Evolutionary conservation across 2,797 vertebrate species (phyloP).

Genomic region (Geotrypetes seraphini): DNA sequence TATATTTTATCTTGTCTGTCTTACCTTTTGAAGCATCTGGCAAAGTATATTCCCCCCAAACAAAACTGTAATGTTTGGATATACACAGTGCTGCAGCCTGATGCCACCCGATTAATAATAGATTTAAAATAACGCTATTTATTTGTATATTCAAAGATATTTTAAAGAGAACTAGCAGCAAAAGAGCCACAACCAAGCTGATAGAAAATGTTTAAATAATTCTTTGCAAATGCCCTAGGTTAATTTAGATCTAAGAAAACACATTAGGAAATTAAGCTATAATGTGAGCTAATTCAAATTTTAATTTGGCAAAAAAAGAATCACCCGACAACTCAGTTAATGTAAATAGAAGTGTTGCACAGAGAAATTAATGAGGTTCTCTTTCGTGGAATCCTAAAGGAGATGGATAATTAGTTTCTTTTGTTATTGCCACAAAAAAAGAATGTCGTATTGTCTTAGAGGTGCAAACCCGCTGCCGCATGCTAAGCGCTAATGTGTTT

Average conservation of each 20-base stretch:
- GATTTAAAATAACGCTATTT: background rate
- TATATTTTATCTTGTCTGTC: too few species aligned
- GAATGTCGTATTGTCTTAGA: conserved; percentile 68
- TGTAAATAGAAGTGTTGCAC: conserved; percentile 75
- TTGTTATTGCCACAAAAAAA: conserved; percentile 60
- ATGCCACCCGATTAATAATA: background rate
- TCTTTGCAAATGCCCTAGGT: conserved; percentile 65
- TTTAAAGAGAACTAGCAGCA: conserved; percentile 35
- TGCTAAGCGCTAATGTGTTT: conserved; percentile 51
- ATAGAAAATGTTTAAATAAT: conserved; percentile 60
- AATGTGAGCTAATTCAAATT: conserved; percentile 86
- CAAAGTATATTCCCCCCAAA: too few species aligned
- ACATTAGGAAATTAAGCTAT: conserved; percentile 83
- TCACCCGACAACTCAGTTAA: conserved; percentile 76
- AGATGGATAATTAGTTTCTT: conserved; percentile 79
- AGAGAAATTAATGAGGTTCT: conserved; percentile 70
- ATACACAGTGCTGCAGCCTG: too few species aligned
- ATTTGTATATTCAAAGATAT: conserved; percentile 38
- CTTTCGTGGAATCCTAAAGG: conserved; percentile 59
- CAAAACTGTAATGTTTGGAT: too few species aligned
- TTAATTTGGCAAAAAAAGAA: conserved; percentile 96
- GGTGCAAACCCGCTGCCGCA: conserved; percentile 57
- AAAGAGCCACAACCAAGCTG: conserved; percentile 39
- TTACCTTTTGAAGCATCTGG: too few species aligned
- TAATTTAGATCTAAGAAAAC: conserved; percentile 68